Conservation (phyloP, 2,888 invertebrate species). For the Drepana falcataria region DNA sequence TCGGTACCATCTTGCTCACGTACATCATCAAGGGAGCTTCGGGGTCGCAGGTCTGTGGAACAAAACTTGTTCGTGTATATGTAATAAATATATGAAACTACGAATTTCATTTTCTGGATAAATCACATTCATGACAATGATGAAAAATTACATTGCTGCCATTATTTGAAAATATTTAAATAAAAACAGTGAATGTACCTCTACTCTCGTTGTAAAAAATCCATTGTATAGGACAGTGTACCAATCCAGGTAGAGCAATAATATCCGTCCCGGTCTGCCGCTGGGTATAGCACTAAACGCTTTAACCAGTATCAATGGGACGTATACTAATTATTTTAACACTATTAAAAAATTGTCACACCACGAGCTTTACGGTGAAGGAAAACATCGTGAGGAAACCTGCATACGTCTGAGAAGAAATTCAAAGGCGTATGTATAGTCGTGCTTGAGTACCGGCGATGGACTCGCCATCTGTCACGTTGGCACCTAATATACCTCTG, state of each 20-base stretch:
- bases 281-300: conserved; percentile 55
- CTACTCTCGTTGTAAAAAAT: conserved; percentile 40
- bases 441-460: no score
- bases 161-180: neutral
- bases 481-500: no score
- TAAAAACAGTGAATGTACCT: conserved; percentile 36
- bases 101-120: no score
- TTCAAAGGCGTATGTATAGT: no score
- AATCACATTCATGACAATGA: no score
- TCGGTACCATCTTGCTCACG: conserved; percentile 99
- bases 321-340: conserved; percentile 15
- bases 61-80: neutral
- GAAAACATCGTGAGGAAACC: no score
- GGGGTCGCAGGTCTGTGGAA: conserved; percentile 90
- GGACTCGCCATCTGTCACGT: no score
- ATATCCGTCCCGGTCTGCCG: conserved; percentile 71
- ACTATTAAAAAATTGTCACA: no score
- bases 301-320: conserved; percentile 71
- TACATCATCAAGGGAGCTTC: conserved; percentile 99
- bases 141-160: no score
- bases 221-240: conserved; percentile 28
- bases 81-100: no score
- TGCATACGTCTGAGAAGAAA: no score
- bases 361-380: no score
- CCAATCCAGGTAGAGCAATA: conserved; percentile 39